phyloP scores from a whole-genome alignment of 2,797 vertebrate genomes.

The Graptemys geographica region DNA sequence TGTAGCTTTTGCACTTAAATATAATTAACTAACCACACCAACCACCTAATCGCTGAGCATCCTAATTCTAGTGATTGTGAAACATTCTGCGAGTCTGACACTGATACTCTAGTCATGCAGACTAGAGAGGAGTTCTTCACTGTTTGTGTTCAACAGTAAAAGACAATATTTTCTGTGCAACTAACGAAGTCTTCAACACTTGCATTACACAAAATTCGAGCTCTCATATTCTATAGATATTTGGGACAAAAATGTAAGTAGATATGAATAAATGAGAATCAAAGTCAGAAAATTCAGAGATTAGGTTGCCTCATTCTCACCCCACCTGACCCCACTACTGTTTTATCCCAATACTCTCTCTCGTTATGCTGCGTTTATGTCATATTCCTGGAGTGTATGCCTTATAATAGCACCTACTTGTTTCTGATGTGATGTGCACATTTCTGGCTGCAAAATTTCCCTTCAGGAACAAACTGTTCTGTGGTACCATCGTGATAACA shows the following conservation, averaged over 20 bases:
- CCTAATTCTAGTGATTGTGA: constrained; percentile 24
- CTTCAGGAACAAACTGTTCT: constrained; percentile 84
- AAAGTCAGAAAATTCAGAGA: background rate
- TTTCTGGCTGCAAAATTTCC: constrained; percentile 85
- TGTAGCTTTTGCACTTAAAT: constrained; percentile 25
- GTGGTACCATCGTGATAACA: constrained; percentile 84
- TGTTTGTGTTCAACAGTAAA: constrained; percentile 8
- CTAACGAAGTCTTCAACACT: constrained; percentile 10
- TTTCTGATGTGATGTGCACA: constrained; percentile 84
- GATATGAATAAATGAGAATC: background rate
- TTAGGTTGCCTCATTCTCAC: background rate
- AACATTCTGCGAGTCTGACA: constrained; percentile 43
- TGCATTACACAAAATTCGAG: constrained; percentile 18
- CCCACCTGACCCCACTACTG: background rate
- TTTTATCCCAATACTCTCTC: background rate
- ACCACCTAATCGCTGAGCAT: constrained; percentile 44
- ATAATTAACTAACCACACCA: constrained; percentile 23
- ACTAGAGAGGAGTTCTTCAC: constrained; percentile 21
- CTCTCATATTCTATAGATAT: background rate
- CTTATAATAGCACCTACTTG: constrained; percentile 81
- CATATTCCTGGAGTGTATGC: constrained; percentile 13
- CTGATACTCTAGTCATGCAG: constrained; percentile 20
- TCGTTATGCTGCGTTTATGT: background rate
- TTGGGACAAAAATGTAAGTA: background rate
- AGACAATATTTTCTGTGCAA: constrained; percentile 5